Evolutionary conservation across 2,888 invertebrate species (phyloP).

Genomic region (Orthonychiurus folsomi): DNA sequence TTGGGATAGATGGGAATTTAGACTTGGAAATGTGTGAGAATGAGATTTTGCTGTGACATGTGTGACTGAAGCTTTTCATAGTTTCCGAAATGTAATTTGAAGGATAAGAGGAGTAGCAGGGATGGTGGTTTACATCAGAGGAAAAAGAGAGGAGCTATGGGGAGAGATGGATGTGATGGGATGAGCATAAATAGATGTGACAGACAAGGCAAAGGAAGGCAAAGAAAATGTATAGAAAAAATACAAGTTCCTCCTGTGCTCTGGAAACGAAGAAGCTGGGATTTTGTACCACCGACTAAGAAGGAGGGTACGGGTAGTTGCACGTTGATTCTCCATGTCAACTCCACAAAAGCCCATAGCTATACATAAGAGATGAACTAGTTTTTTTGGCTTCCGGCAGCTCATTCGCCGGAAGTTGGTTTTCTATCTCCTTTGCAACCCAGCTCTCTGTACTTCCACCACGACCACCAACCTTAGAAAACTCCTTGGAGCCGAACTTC

Average conservation of each 20-base stretch:
- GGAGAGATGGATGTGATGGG: too few species aligned
- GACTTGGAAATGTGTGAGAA: neutral
- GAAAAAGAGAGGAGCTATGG: too few species aligned
- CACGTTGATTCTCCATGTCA: neutral
- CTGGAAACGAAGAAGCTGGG: neutral
- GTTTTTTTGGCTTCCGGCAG: slow-evolving; percentile 38
- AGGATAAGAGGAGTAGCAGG: too few species aligned
- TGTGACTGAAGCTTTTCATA: neutral
- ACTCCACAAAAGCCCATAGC: too few species aligned
- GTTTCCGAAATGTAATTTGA: neutral
- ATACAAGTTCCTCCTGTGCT: neutral
- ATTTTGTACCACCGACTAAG: neutral
- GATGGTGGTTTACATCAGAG: too few species aligned
- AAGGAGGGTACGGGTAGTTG: neutral
- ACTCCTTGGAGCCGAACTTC: neutral
- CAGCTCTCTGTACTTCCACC: neutral
- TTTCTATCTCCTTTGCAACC: slow-evolving; percentile 4
- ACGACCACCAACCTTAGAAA: neutral
- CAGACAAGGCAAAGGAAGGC: neutral
- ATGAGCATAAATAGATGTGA: neutral
- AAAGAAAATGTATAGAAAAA: too few species aligned
- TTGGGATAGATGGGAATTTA: neutral
- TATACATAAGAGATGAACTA: neutral
- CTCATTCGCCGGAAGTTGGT: slow-evolving; percentile 40
- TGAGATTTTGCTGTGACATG: too few species aligned